Percentiles rank a stretch among this genome's conserved stretches.
Conservation (phyloP, 2,113 vertebrate species). For the Acrocephalus kingi region DNA sequence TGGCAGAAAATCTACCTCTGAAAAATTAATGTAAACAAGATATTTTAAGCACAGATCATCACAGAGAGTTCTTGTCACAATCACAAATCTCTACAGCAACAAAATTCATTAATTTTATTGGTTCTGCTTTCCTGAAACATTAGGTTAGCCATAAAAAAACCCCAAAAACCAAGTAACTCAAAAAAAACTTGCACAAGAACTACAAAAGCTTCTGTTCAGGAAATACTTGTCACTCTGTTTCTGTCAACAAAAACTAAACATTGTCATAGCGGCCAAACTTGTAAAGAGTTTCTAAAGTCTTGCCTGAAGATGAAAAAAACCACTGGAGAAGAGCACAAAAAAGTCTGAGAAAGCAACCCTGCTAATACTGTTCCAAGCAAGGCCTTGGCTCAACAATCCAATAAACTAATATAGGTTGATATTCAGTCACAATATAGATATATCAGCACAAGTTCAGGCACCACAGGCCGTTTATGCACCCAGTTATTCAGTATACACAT, state of each 20-base stretch:
- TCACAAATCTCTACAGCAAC: neutral
- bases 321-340: neutral
- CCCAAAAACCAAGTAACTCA: neutral
- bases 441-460: neutral
- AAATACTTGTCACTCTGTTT: neutral
- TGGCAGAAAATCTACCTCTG: neutral
- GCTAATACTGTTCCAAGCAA: neutral
- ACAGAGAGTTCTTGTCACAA: neutral
- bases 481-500: neutral
- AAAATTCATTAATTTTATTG: neutral
- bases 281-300: neutral
- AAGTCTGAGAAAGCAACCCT: neutral
- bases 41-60: neutral
- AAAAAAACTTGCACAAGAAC: neutral
- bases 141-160: neutral
- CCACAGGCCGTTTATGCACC: neutral
- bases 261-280: neutral
- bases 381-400: neutral
- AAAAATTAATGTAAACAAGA: neutral
- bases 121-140: neutral
- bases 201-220: neutral
- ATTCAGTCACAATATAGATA: neutral
- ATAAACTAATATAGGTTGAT: neutral
- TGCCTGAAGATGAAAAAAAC: neutral
- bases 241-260: neutral